A percentile compares a stretch with the other conserved stretches of the same genome.
These are phyloP conservation scores for Meloe dianella DNA, from an alignment of 2,888 invertebrate genomes.

Conservation along the genomic window DNA sequence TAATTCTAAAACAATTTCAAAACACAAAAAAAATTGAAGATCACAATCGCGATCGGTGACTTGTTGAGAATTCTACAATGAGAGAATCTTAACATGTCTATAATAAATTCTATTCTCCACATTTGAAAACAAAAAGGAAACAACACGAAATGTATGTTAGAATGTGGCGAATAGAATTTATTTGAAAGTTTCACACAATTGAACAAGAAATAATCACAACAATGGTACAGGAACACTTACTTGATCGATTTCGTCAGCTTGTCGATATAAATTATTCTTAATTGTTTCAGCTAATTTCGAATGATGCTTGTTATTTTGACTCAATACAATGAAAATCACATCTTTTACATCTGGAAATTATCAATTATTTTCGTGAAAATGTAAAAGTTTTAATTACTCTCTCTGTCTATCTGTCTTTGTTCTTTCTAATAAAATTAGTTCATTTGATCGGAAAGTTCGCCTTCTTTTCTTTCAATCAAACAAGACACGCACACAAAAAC, in stretches of 20 bases:
- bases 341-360: constrained; percentile 62
- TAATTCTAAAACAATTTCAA: constrained; percentile 45
- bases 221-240: constrained; percentile 31
- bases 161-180: background rate
- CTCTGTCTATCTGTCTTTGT: background rate
- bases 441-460: background rate
- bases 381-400: background rate
- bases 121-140: background rate
- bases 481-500: background rate
- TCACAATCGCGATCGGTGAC: background rate
- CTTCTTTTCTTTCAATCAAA: background rate
- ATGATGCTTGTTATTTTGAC: constrained; percentile 71
- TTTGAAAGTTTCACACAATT: background rate
- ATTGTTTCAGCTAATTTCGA: constrained; percentile 65
- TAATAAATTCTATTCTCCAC: background rate
- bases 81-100: background rate
- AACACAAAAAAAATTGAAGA: background rate
- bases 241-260: constrained; percentile 58
- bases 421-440: background rate
- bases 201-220: background rate
- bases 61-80: constrained; percentile 7
- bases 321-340: constrained; percentile 68
- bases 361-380: background rate
- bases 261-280: constrained; percentile 63
- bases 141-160: background rate